Evolutionary conservation across 30 jellyfish, hydroid and myxozoan genomes (phyloP).

Genomic region (Aurelia aurita): DNA sequence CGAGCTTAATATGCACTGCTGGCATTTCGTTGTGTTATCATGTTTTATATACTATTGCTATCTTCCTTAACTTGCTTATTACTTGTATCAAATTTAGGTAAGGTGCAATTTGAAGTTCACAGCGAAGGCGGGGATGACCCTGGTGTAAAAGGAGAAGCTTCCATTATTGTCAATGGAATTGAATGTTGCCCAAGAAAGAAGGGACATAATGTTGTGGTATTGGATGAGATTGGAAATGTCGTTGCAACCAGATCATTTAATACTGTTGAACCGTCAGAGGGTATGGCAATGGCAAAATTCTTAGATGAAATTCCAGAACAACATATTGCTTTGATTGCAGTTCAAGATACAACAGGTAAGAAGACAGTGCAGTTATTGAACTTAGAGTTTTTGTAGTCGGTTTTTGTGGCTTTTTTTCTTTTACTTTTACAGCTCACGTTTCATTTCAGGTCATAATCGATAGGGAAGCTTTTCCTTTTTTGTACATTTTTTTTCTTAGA

Average conservation of each 20-base stretch:
- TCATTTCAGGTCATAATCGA: too few species aligned
- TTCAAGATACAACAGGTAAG: slow-evolving; percentile 90
- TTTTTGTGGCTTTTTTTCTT: too few species aligned
- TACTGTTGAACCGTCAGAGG: slow-evolving; percentile 77
- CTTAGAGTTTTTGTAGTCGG: not conserved
- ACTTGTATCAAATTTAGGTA: slow-evolving; percentile 38
- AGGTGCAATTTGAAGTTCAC: slow-evolving; percentile 91
- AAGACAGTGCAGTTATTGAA: not conserved
- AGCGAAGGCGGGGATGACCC: slow-evolving; percentile 94
- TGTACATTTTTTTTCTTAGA: too few species aligned
- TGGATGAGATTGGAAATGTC: slow-evolving; percentile 86
- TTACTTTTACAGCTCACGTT: too few species aligned
- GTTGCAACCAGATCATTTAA: slow-evolving; percentile 80
- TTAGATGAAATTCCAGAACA: slow-evolving; percentile 92
- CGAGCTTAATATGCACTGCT: too few species aligned
- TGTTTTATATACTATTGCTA: too few species aligned
- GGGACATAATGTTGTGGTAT: slow-evolving; percentile 91
- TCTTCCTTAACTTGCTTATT: too few species aligned
- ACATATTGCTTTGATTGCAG: slow-evolving; percentile 90
- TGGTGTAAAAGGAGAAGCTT: slow-evolving; percentile 78
- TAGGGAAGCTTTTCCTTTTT: too few species aligned
- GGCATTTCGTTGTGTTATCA: too few species aligned
- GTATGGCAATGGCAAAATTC: slow-evolving; percentile 87
- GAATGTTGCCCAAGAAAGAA: slow-evolving; percentile 82
- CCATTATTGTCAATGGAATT: slow-evolving; percentile 85